Conservation (phyloP, 2,888 invertebrate genomes). For the Perizoma affinitatum region DNA sequence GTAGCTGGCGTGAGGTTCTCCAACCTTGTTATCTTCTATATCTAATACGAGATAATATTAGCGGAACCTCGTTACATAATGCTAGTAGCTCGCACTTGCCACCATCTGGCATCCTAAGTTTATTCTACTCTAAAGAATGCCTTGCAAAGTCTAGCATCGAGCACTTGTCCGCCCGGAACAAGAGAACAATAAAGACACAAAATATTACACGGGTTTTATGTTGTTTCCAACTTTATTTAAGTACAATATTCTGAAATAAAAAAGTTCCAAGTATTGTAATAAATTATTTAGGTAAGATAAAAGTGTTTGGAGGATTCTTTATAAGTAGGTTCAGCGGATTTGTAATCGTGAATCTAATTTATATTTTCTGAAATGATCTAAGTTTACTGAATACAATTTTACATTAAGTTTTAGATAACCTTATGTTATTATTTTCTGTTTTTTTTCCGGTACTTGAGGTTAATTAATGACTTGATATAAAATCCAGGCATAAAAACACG, state of each 20-base stretch:
- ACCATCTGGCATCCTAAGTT: constrained; percentile 12
- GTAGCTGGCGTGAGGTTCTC: too few species aligned
- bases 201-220: constrained; percentile 39
- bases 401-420: background rate
- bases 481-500: too few species aligned
- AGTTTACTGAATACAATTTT: constrained; percentile 20
- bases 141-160: constrained; percentile 25
- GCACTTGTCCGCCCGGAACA: constrained; percentile 35
- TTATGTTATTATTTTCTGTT: too few species aligned
- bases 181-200: constrained; percentile 41
- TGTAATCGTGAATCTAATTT: constrained; percentile 21
- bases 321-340: constrained; percentile 19
- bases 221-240: constrained; percentile 38
- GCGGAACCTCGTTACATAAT: too few species aligned
- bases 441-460: background rate
- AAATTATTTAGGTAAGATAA: constrained; percentile 38
- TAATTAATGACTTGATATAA: too few species aligned
- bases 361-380: constrained; percentile 21
- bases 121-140: constrained; percentile 32
- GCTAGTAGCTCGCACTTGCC: too few species aligned
- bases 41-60: too few species aligned
- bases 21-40: too few species aligned
- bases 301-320: constrained; percentile 31
- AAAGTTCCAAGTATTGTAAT: constrained; percentile 40
- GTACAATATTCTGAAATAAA: constrained; percentile 38